Percentiles rank a stretch among this genome's conserved stretches.
These are phyloP conservation scores for Erebia ligea DNA, from an alignment of 2,888 invertebrate species.

Conservation along the genomic window DNA sequence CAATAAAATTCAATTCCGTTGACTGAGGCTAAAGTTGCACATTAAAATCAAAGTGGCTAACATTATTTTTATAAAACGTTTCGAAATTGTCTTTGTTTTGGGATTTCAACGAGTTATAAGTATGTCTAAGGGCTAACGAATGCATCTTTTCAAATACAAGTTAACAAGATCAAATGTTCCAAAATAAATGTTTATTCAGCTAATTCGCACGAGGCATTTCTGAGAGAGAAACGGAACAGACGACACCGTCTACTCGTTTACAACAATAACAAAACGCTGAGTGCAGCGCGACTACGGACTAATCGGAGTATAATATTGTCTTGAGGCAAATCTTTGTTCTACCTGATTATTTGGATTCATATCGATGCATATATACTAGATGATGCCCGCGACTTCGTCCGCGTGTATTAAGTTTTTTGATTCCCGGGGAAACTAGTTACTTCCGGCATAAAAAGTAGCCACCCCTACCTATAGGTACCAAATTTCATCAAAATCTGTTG, in stretches of 20 bases:
- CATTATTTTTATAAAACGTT: slow-evolving; percentile 20
- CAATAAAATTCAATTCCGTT: slow-evolving; percentile 25
- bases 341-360: too few relatives aligned
- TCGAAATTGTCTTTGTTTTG: slow-evolving; percentile 18
- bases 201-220: slow-evolving; percentile 79
- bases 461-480: too few relatives aligned
- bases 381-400: too few relatives aligned
- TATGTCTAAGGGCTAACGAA: slow-evolving; percentile 30
- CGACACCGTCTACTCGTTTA: slow-evolving; percentile 73
- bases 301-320: slow-evolving; percentile 26
- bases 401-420: too few relatives aligned
- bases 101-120: slow-evolving; percentile 19
- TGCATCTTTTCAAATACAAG: slow-evolving; percentile 57
- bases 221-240: slow-evolving; percentile 72
- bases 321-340: slow-evolving; percentile 4
- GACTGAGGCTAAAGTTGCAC: slow-evolving; percentile 16
- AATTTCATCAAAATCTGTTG: too few relatives aligned
- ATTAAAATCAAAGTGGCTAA: slow-evolving; percentile 1
- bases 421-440: too few relatives aligned
- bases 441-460: too few relatives aligned
- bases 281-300: slow-evolving; percentile 55
- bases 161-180: slow-evolving; percentile 67
- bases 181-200: slow-evolving; percentile 78
- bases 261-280: slow-evolving; percentile 69
- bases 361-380: too few relatives aligned